Base-by-base conservation (phyloP, 2,888 invertebrate species). In the Heterodera filipjevi region DNA sequence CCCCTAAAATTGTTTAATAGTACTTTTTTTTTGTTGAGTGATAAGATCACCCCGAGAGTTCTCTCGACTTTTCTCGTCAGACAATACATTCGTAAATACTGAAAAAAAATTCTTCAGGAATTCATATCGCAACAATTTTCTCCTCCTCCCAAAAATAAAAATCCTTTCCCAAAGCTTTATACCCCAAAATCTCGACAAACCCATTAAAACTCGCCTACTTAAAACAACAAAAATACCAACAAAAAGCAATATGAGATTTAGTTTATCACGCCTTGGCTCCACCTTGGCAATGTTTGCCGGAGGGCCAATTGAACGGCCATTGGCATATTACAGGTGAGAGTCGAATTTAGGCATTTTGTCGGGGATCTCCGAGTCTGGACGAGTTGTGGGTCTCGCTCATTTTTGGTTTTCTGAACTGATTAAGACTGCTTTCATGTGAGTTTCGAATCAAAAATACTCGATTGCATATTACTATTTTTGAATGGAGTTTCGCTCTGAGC, bases 291-390 rank as follows among this genome's bases (percentile, higher is more conserved):
- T 32, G 68, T 68, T 68, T 33, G 75, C 75, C 46, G 46, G 75
- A 30, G 68, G 75, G 32, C 66, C 75, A 39, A 75, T 75, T 32
- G 75, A 75, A 22, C 46, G 66, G 22, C 75, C 75, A 2, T 33
- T 75, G 44, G 75, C 75, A 27, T 75, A 75, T 39, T 75, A 75
- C 68, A 75, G 75, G 75, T 75, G n/a, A 14, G 59, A 22, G 14
- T 14, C 14, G 14, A 46, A 2, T 71, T 10, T 39, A 3, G 39
- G 39, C 39, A 39, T 10, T 6, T 39, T 39, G n/a, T n/a, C n/a
- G n/a, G n/a, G n/a, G n/a, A n/a, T n/a, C n/a, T n/a, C n/a, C n/a
- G n/a, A n/a, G n/a, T n/a, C n/a, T n/a, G n/a, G n/a, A n/a, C n/a
- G n/a, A n/a, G n/a, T n/a, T n/a, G n/a, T n/a, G n/a, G n/a, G n/a